phyloP scores from a whole-genome alignment of 2,888 invertebrate species.

The Rhopalosiphum nymphaeae region DNA sequence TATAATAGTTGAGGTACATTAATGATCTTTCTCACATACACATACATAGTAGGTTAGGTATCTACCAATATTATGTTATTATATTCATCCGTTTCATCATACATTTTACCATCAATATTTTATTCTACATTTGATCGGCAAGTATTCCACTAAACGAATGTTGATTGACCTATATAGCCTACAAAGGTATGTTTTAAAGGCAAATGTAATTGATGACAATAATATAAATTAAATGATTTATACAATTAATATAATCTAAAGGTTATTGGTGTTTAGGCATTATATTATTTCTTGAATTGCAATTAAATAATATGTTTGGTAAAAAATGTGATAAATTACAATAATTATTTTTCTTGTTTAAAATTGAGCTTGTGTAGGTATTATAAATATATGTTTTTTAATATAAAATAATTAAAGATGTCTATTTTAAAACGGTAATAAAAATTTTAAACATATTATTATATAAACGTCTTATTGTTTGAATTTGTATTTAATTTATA shows the following conservation, averaged over 20 bases:
- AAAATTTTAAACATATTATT: background rate
- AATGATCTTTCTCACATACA: background rate
- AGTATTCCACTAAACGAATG: background rate
- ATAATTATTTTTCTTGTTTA: background rate
- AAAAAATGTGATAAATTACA: background rate
- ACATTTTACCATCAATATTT: background rate
- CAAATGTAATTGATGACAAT: background rate
- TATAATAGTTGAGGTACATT: background rate
- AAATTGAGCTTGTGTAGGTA: background rate
- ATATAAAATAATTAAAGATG: background rate
- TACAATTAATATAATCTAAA: background rate
- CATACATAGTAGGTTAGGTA: background rate
- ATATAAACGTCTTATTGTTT: background rate
- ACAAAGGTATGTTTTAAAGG: background rate
- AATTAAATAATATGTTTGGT: background rate
- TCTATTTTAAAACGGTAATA: background rate
- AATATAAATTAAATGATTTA: background rate
- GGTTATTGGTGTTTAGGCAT: background rate
- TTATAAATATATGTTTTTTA: background rate
- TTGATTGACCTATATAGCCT: background rate
- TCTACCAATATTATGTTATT: background rate
- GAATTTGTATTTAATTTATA: background rate
- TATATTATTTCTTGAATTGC: background rate
- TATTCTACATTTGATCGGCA: background rate
- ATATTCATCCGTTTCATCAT: background rate